Percentiles rank a stretch among this genome's conserved stretches.
Conservation (phyloP, 1,140 invertebrate genomes). For the Drosophila prosaltans region DNA sequence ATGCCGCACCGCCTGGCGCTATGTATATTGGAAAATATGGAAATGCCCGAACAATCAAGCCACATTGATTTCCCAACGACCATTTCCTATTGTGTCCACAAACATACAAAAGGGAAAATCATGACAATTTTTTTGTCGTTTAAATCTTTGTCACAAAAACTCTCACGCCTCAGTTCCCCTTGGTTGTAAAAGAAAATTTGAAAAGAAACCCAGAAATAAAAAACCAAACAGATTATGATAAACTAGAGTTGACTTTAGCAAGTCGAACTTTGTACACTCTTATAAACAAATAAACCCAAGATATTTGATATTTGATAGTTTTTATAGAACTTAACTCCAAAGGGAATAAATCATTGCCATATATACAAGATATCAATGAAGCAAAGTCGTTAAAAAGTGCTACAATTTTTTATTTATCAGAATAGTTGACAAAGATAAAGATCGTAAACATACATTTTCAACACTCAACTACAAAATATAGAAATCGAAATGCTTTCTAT, state of each 20-base stretch:
- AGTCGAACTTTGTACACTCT: background rate
- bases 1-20: constrained; percentile 37
- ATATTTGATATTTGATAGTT: too few species aligned
- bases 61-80: constrained; percentile 63
- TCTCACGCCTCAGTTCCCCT: constrained; percentile 50
- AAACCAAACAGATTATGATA: constrained; percentile 17
- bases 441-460: too few species aligned
- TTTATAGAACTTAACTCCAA: too few species aligned
- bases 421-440: too few species aligned
- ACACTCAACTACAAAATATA: too few species aligned
- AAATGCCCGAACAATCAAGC: constrained; percentile 36
- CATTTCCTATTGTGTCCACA: constrained; percentile 15
- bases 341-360: too few species aligned
- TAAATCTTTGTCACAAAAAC: constrained; percentile 53
- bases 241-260: background rate
- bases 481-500: too few species aligned
- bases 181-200: constrained; percentile 35
- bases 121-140: constrained; percentile 42
- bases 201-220: background rate
- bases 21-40: constrained; percentile 57
- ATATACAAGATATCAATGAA: too few species aligned
- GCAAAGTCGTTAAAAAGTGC: too few species aligned
- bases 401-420: too few species aligned
- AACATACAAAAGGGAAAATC: constrained; percentile 62
- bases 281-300: background rate